phyloP scores from a whole-genome alignment of 2,113 vertebrate genomes.

The Ivindomyrus marchei region DNA sequence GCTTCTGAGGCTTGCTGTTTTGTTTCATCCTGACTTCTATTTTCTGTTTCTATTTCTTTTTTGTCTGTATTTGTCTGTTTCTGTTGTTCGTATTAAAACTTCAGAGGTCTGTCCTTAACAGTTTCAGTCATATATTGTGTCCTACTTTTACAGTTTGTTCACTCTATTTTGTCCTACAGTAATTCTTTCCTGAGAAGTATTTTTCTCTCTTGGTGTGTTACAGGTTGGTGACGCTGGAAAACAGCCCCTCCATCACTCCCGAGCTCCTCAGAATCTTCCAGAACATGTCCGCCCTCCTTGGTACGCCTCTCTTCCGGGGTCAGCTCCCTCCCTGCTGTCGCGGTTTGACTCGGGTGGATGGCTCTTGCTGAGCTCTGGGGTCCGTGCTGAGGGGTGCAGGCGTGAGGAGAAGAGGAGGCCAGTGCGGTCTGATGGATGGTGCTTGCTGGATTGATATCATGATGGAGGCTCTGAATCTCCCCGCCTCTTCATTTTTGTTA shows the following conservation, averaged over 20 bases:
- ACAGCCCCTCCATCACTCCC: conserved; percentile 79
- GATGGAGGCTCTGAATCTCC: neutral
- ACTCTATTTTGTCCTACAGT: neutral
- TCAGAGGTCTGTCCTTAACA: neutral
- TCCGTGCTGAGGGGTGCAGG: neutral
- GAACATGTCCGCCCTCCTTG: conserved; percentile 91
- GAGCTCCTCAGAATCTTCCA: conserved; percentile 92
- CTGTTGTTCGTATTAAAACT: neutral
- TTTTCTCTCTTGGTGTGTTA: neutral
- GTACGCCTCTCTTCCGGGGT: conserved; percentile 57
- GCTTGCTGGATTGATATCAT: neutral
- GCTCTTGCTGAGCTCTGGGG: neutral
- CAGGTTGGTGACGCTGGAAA: conserved; percentile 95
- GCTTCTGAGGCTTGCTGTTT: neutral
- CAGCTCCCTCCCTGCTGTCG: neutral
- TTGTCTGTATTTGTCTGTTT: neutral
- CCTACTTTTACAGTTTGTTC: neutral
- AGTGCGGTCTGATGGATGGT: neutral
- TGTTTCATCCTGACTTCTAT: neutral
- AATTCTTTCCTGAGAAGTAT: neutral
- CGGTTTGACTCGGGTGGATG: neutral
- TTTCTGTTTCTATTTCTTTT: neutral
- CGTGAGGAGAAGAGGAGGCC: neutral
- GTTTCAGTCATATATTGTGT: neutral
- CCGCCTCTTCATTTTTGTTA: neutral